Evolutionary conservation across 37 sponge, comb jelly and placozoan species (phyloP).

Genomic region (Oopsacas minuta): DNA sequence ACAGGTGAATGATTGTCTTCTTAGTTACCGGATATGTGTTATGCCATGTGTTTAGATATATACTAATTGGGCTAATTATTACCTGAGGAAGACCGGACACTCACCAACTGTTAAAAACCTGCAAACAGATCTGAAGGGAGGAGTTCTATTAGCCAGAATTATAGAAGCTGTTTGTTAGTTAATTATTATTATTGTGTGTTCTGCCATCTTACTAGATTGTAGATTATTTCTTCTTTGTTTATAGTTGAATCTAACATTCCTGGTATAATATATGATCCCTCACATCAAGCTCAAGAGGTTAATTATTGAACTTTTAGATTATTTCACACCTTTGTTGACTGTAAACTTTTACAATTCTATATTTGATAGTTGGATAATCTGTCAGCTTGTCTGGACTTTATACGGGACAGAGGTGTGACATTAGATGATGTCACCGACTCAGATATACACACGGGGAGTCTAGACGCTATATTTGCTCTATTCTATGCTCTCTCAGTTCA

Average conservation of each 20-base stretch:
- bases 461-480: background rate
- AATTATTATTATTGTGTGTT: background rate
- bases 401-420: background rate
- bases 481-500: background rate
- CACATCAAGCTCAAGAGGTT: background rate
- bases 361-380: background rate
- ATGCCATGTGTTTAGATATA: conserved; percentile 30
- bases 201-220: background rate
- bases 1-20: background rate
- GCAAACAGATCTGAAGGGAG: background rate
- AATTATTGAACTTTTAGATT: background rate
- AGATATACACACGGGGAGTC: background rate
- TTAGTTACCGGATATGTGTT: background rate
- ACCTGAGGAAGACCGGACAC: conserved; percentile 33
- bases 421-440: background rate
- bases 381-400: background rate
- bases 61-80: conserved; percentile 58
- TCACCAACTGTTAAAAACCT: background rate
- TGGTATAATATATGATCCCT: background rate
- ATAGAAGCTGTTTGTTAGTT: conserved; percentile 5
- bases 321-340: background rate
- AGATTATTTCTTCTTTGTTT: background rate
- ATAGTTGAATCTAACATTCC: background rate
- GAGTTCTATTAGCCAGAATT: background rate
- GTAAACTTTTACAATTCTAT: background rate